These are phyloP conservation scores for Acronicta aceris DNA, from an alignment of 2,888 invertebrate species.

Conservation along the genomic window DNA sequence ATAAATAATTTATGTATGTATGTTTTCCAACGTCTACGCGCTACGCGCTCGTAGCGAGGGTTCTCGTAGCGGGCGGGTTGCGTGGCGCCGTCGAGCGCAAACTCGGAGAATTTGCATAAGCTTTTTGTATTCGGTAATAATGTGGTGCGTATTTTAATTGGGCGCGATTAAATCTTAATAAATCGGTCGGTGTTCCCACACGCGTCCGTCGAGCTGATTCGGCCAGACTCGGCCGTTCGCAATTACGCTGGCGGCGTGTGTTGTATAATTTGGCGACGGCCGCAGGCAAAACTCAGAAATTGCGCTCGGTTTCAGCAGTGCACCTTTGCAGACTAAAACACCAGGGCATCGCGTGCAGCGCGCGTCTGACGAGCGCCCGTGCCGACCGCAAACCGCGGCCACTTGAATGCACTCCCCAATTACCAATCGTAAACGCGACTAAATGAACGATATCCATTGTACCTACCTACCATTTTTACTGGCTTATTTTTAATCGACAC, in stretches of 20 bases:
- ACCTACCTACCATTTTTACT: constrained; percentile 48
- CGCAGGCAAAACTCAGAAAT: constrained; percentile 80
- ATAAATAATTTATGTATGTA: constrained; percentile 7
- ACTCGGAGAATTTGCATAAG: constrained; percentile 75
- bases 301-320: constrained; percentile 76
- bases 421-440: constrained; percentile 85
- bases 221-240: constrained; percentile 67
- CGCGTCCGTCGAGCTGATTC: constrained; percentile 66
- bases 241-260: constrained; percentile 82
- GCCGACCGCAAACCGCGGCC: constrained; percentile 71
- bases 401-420: constrained; percentile 82
- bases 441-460: constrained; percentile 73
- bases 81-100: constrained; percentile 64
- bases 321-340: constrained; percentile 63
- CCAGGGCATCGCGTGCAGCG: constrained; percentile 75
- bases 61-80: constrained; percentile 62
- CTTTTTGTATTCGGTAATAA: constrained; percentile 80
- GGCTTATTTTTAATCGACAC: constrained; percentile 48
- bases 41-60: constrained; percentile 66
- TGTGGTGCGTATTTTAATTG: constrained; percentile 85
- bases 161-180: constrained; percentile 87
- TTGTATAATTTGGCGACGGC: constrained; percentile 81
- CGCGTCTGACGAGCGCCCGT: constrained; percentile 65
- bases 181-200: constrained; percentile 84
- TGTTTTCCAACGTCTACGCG: constrained; percentile 51